Evolutionary conservation across 2,888 invertebrate species (phyloP), one percentile per base, ranked within the genome.

Genomic region (Dugesia japonica): DNA sequence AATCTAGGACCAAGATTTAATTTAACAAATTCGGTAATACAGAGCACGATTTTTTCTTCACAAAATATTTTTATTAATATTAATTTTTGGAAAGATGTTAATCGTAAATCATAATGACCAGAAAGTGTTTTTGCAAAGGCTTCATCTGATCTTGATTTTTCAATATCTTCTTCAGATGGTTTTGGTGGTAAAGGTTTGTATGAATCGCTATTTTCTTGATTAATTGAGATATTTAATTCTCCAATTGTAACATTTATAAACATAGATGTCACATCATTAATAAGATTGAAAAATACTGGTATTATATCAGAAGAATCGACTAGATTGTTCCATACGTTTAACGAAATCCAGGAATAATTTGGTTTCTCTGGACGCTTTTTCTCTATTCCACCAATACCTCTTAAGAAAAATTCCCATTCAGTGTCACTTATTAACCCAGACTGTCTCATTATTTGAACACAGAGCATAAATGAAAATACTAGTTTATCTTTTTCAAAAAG

Each of bases 321-420:
- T 0, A 87, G 87, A 0, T 87, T 84, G 9, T 88, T 85, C 92
- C 92, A 92, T 85, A 89, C 89, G 17, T 89, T 89, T 28, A 89
- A 89, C 0, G 88, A 88, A 72, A 92, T 81, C 71, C 87, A 85
- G 26, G 88, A 86, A 77, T 87, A 31, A 73, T 86, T 82, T 0
- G 91, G 91, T 77, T 83, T 82, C 0, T 80, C 77, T 1, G 83
- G 83, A 20, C 83, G 80, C 77, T 82, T 80, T 71, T 80, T 80
- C 71, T 82, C 82, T 79, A 81, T 80, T 27, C 81, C 82, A 15
- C 83, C 81, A 0, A 82, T 89, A 0, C 92, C 92, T 42, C 91
- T 87, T 0, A 92, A 86, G 76, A 93, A 86, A 82, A 89, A 92
- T 83, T 89, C 89, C 89, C 91, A 92, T 80, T 92, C 89, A 0